Evolutionary conservation across 1,140 invertebrate species (phyloP).

Genomic region (Cardiocondyla obscurior): DNA sequence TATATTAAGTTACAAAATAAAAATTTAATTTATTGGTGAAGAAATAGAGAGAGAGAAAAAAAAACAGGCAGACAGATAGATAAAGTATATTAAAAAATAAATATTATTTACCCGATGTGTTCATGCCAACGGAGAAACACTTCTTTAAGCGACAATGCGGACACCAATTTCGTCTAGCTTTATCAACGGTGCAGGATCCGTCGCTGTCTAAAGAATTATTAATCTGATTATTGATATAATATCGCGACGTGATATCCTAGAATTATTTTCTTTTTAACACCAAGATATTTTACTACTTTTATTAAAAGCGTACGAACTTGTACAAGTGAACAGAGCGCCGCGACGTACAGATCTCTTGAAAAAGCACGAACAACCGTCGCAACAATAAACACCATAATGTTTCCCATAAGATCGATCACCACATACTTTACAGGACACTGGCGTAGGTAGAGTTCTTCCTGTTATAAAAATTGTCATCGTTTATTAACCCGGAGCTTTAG

Average conservation of each 20-base stretch:
- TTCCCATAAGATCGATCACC: slow-evolving; percentile 94
- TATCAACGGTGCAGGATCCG: slow-evolving; percentile 91
- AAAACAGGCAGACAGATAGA: too few species aligned
- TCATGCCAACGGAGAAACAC: slow-evolving; percentile 92
- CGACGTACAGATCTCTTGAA: slow-evolving; percentile 92
- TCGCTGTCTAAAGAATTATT: slow-evolving; percentile 85
- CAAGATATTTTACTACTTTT: not conserved
- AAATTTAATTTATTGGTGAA: not conserved
- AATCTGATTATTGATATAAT: not conserved
- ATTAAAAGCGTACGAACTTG: slow-evolving; percentile 76
- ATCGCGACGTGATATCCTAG: not conserved
- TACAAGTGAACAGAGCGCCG: slow-evolving; percentile 90
- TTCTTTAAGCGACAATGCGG: slow-evolving; percentile 92
- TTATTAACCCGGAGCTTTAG: not conserved
- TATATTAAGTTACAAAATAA: not conserved
- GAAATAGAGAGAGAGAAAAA: not conserved
- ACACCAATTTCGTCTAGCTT: slow-evolving; percentile 94
- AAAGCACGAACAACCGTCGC: slow-evolving; percentile 95
- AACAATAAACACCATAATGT: slow-evolving; percentile 94
- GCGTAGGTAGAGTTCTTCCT: slow-evolving; percentile 88
- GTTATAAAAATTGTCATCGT: not conserved
- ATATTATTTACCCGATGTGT: slow-evolving; percentile 87
- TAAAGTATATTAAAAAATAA: not conserved
- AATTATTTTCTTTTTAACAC: not conserved
- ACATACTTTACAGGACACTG: slow-evolving; percentile 90